phyloP scores from a whole-genome alignment of 2,113 vertebrate species.

The Canis aureus region DNA sequence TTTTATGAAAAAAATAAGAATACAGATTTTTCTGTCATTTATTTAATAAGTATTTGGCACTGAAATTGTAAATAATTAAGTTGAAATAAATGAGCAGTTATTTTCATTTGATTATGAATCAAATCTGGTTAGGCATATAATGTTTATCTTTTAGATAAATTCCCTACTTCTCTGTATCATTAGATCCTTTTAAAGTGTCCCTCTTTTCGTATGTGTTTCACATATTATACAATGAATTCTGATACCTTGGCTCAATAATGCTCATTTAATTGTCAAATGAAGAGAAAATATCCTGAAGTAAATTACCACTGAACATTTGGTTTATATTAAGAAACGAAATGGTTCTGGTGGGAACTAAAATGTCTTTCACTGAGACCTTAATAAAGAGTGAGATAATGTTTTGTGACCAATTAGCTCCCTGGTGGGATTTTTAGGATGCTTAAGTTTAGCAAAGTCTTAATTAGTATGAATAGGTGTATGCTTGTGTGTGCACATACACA shows the following conservation, averaged over 20 bases:
- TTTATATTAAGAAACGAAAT: constrained; percentile 57
- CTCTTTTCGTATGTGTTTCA: constrained; percentile 23
- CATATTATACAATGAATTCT: constrained; percentile 4
- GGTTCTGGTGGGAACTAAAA: constrained; percentile 18
- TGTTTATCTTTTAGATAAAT: background rate
- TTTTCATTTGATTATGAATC: constrained; percentile 50
- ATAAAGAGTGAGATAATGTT: constrained; percentile 60
- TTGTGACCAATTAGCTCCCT: constrained; percentile 26
- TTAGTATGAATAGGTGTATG: background rate
- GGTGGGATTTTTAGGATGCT: constrained; percentile 42
- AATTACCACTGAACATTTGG: constrained; percentile 39
- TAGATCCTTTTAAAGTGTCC: background rate
- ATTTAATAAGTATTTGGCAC: background rate
- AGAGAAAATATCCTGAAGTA: constrained; percentile 54
- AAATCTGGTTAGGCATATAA: constrained; percentile 34
- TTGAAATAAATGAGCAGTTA: background rate
- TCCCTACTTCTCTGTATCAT: background rate
- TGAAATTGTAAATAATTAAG: background rate
- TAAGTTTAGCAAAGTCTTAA: constrained; percentile 55
- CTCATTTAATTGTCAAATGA: constrained; percentile 50
- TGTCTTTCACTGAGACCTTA: constrained; percentile 35
- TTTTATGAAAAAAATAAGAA: constrained; percentile 46
- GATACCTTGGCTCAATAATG: background rate
- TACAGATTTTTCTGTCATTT: background rate
- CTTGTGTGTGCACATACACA: background rate